Percentiles rank a stretch among this genome's conserved stretches.
Conservation (phyloP, 1,140 invertebrate genomes). For the Plectrocnemia conspersa region DNA sequence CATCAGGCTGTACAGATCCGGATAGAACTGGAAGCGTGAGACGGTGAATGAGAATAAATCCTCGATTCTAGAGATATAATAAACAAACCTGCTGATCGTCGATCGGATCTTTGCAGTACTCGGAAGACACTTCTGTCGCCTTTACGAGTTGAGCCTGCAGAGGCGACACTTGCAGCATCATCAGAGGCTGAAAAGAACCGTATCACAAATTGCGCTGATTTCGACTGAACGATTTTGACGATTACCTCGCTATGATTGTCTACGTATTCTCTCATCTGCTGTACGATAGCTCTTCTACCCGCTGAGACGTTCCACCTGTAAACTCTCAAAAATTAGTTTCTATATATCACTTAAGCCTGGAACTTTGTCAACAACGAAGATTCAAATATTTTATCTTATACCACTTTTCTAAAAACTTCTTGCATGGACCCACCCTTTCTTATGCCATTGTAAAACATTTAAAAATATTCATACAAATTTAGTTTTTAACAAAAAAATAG, state of each 20-base stretch:
- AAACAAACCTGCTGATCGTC: conserved; percentile 20
- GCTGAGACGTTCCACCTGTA: conserved; percentile 32
- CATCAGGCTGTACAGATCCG: conserved; percentile 31
- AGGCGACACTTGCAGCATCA: conserved; percentile 29
- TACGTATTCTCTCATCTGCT: conserved; percentile 31
- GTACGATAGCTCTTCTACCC: conserved; percentile 29
- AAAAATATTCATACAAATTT: too few relatives aligned
- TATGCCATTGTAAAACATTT: too few relatives aligned
- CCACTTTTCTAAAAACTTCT: too few relatives aligned
- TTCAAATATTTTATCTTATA: too few relatives aligned
- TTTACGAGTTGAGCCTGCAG: conserved; percentile 22
- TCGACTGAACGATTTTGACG: not conserved
- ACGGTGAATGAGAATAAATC: not conserved
- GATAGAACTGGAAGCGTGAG: conserved; percentile 34
- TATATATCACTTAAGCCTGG: too few relatives aligned
- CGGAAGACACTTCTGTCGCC: conserved; percentile 30
- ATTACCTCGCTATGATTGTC: conserved; percentile 16
- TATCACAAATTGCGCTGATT: not conserved
- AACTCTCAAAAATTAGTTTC: too few relatives aligned
- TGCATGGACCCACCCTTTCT: too few relatives aligned
- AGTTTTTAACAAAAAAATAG: too few relatives aligned
- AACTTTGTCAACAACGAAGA: too few relatives aligned
- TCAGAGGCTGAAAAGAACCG: conserved; percentile 19
- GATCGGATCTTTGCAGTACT: conserved; percentile 27
- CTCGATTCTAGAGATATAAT: not conserved